Conservation (phyloP, 2,797 vertebrate genomes). For the Phrynocephalus guinanensis region DNA sequence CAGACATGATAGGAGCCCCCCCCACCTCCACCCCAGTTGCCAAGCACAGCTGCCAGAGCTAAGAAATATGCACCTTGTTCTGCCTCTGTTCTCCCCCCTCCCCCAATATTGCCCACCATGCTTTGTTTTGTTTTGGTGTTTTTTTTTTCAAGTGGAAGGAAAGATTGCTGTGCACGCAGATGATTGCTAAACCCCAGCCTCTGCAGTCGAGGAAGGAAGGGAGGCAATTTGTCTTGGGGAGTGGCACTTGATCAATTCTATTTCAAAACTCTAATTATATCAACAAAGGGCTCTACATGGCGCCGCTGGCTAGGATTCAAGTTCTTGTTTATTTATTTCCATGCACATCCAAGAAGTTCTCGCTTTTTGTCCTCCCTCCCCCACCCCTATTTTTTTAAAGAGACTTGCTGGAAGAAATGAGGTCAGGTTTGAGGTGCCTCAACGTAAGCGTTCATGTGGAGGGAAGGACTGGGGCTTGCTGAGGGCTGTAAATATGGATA, state of each 20-base stretch:
- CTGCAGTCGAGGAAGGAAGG: constrained; percentile 18
- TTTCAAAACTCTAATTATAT: constrained; percentile 59
- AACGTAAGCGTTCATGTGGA: fast-evolving
- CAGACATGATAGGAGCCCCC: background rate
- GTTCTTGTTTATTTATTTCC: constrained; percentile 50
- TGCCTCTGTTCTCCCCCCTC: background rate
- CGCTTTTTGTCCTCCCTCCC: constrained; percentile 39
- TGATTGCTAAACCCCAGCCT: constrained; percentile 37
- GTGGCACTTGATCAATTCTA: constrained; percentile 64
- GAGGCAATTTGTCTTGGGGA: constrained; percentile 56
- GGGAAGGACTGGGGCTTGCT: too few relatives aligned
- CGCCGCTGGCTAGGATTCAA: constrained; percentile 44
- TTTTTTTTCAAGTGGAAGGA: constrained; percentile 27
- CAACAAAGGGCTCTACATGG: constrained; percentile 50
- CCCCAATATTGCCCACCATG: constrained; percentile 20
- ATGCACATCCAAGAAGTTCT: background rate
- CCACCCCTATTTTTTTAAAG: background rate
- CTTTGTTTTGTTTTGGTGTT: background rate
- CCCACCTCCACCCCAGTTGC: background rate
- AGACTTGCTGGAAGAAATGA: background rate
- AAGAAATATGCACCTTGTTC: constrained; percentile 23
- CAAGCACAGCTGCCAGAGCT: constrained; percentile 22
- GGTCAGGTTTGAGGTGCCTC: background rate
- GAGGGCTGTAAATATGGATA: constrained; percentile 21
- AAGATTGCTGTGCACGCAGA: constrained; percentile 27